These are phyloP conservation scores for Eleutherodactylus coqui DNA, from an alignment of 2,797 vertebrate genomes.

Conservation along the genomic window DNA sequence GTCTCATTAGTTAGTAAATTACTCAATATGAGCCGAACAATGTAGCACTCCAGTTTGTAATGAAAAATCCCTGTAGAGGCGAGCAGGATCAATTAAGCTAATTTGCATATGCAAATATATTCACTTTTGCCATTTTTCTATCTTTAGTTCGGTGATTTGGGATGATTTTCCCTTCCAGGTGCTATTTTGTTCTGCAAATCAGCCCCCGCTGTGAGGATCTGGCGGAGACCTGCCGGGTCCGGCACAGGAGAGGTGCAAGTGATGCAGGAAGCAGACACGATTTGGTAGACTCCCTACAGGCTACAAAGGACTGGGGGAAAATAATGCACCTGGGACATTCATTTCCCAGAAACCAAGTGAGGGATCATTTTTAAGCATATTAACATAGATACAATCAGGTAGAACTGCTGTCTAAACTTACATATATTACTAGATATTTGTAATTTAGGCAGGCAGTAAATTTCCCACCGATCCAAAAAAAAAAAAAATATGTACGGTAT, in stretches of 20 bases:
- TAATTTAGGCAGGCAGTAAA: not conserved
- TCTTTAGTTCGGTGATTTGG: slow-evolving; percentile 83
- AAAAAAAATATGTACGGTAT: not conserved
- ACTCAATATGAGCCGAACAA: slow-evolving; percentile 89
- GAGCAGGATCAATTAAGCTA: slow-evolving; percentile 88
- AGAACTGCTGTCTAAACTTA: not conserved
- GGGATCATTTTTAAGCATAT: not conserved
- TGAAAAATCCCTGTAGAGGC: slow-evolving; percentile 89
- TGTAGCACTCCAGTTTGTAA: slow-evolving; percentile 89
- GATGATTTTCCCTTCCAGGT: slow-evolving; percentile 73
- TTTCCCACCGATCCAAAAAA: not conserved
- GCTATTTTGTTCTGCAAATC: slow-evolving; percentile 63
- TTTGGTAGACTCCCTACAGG: slow-evolving; percentile 29
- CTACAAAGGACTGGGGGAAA: not conserved
- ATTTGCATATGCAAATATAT: slow-evolving; percentile 88
- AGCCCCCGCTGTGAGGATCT: slow-evolving; percentile 59
- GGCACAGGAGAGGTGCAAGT: slow-evolving; percentile 33
- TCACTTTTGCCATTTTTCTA: slow-evolving; percentile 83
- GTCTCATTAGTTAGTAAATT: slow-evolving; percentile 90
- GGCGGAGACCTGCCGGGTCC: slow-evolving; percentile 47
- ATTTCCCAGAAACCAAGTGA: not conserved
- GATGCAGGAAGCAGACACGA: slow-evolving; percentile 22
- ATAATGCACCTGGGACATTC: slow-evolving; percentile 29
- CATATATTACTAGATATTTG: not conserved
- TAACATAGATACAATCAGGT: slow-evolving; percentile 23